These are phyloP conservation scores for Digitonthophagus gazella DNA, from an alignment of 2,888 invertebrate species.

Conservation along the genomic window DNA sequence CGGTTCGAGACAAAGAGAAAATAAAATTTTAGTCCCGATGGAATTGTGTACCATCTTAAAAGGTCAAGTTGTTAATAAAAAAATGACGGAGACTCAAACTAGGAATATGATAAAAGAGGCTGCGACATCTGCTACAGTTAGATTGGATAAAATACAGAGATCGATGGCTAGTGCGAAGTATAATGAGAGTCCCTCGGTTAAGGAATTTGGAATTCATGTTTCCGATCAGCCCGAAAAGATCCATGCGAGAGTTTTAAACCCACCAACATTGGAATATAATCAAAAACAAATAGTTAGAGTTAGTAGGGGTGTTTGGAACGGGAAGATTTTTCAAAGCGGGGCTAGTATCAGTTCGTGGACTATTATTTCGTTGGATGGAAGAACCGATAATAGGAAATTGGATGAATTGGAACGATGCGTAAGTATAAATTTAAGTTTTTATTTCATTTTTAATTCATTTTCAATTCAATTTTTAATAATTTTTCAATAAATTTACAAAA, in stretches of 20 bases:
- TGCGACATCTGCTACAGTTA: constrained; percentile 73
- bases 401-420: constrained; percentile 43
- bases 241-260: constrained; percentile 70
- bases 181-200: constrained; percentile 58
- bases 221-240: constrained; percentile 72
- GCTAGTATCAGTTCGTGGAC: constrained; percentile 51
- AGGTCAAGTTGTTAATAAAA: constrained; percentile 75
- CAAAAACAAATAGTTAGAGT: constrained; percentile 41
- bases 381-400: constrained; percentile 34
- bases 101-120: constrained; percentile 83
- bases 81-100: constrained; percentile 81
- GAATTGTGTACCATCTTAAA: constrained; percentile 78
- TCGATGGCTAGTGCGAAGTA: constrained; percentile 50
- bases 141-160: constrained; percentile 78
- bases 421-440: constrained; percentile 25
- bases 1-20: constrained; percentile 39
- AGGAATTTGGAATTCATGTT: constrained; percentile 81
- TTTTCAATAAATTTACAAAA: no score
- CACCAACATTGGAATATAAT: constrained; percentile 74
- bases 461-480: no score
- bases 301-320: constrained; percentile 53
- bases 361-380: constrained; percentile 48
- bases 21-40: constrained; percentile 76
- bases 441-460: no score
- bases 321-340: constrained; percentile 45